A percentile compares a stretch with the other conserved stretches of the same genome.
phyloP scores from a whole-genome alignment of 2,888 invertebrate genomes.

The Brachyptera putata region DNA sequence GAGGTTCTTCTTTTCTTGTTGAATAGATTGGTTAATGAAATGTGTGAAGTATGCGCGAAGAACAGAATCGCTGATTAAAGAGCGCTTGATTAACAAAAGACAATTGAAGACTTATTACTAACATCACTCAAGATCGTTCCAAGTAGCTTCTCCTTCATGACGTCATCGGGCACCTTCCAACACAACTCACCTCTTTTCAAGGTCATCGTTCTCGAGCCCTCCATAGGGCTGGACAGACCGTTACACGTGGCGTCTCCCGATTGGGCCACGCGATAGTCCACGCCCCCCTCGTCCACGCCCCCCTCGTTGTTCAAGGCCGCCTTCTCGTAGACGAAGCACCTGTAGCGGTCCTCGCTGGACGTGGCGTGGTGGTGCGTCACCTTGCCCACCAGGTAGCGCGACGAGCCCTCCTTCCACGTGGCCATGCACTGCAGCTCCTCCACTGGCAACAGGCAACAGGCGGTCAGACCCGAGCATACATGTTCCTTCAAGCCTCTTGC shows the following conservation, averaged over 20 bases:
- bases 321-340: conserved; percentile 93
- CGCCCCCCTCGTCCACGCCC: conserved; percentile 42
- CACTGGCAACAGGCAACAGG: conserved; percentile 61
- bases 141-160: too few relatives aligned
- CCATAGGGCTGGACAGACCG: conserved; percentile 84
- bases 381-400: conserved; percentile 84
- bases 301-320: conserved; percentile 41
- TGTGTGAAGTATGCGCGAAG: too few relatives aligned
- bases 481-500: too few relatives aligned
- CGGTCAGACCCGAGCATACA: too few relatives aligned
- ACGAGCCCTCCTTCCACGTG: conserved; percentile 91
- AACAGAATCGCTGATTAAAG: too few relatives aligned
- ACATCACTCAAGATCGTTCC: too few relatives aligned
- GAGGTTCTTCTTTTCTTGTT: too few relatives aligned
- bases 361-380: conserved; percentile 85
- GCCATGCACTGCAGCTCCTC: conserved; percentile 89
- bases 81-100: too few relatives aligned
- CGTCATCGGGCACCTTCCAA: too few relatives aligned
- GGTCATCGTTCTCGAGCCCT: conserved; percentile 80
- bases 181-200: conserved; percentile 65
- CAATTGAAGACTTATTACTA: too few relatives aligned
- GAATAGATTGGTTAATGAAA: too few relatives aligned
- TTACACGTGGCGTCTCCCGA: conserved; percentile 92
- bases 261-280: conserved; percentile 81
- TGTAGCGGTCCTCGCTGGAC: conserved; percentile 87